Percentiles rank a stretch among this genome's conserved stretches.
phyloP scores from a whole-genome alignment of 2,888 invertebrate species.

The Hypercompe scribonia region DNA sequence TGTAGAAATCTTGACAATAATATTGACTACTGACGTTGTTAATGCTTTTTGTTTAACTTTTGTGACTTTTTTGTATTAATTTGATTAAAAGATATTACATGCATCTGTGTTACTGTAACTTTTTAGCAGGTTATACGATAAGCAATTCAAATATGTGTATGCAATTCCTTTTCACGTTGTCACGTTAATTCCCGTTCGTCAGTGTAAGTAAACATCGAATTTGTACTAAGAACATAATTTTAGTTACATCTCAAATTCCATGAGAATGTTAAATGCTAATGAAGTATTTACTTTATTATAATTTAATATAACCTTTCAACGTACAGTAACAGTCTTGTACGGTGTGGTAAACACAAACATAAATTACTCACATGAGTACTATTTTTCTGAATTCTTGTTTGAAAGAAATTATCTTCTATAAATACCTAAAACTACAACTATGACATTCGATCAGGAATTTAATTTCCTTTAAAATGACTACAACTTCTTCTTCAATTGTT shows the following conservation, averaged over 20 bases:
- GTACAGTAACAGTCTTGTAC: neutral
- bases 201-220: neutral
- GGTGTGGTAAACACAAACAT: neutral
- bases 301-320: neutral
- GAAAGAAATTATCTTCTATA: too few relatives aligned
- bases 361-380: neutral
- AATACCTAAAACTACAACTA: too few relatives aligned
- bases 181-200: neutral
- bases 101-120: too few relatives aligned
- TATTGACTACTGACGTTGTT: too few relatives aligned
- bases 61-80: too few relatives aligned
- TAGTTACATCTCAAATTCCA: neutral
- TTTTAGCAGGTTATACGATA: too few relatives aligned
- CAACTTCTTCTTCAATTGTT: too few relatives aligned
- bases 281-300: neutral
- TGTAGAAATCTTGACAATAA: too few relatives aligned
- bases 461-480: too few relatives aligned
- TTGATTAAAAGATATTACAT: too few relatives aligned
- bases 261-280: neutral
- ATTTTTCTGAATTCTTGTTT: neutral
- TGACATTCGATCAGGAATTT: too few relatives aligned
- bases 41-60: too few relatives aligned
- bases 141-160: neutral
- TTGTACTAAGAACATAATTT: neutral
- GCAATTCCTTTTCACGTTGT: neutral